phyloP scores from a whole-genome alignment of 2,113 vertebrate species.

The Tilapia sparmanii region DNA sequence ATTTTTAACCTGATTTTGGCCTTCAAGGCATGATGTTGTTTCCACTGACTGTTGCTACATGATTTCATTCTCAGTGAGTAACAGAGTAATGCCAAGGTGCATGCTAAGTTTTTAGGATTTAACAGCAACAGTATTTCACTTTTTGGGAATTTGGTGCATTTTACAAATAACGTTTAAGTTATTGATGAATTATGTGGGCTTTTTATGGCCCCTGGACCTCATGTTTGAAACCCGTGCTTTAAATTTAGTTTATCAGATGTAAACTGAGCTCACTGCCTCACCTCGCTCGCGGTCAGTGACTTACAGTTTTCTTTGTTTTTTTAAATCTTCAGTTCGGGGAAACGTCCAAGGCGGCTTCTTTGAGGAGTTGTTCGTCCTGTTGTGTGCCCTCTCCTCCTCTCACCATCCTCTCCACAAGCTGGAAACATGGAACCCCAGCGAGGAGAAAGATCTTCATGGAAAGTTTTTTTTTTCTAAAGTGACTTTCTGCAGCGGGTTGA shows the following conservation, averaged over 20 bases:
- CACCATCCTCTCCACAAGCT: neutral
- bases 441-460: neutral
- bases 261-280: neutral
- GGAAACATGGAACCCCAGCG: neutral
- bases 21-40: too few species aligned
- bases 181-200: neutral
- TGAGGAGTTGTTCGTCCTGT: neutral
- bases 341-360: neutral
- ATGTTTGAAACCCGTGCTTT: accelerated
- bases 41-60: too few species aligned
- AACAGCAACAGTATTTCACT: neutral
- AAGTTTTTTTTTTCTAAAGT: neutral
- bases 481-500: neutral
- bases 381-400: neutral
- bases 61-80: too few species aligned
- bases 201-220: neutral
- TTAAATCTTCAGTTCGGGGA: slow-evolving; percentile 1
- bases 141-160: neutral
- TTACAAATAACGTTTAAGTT: neutral
- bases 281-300: neutral
- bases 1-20: neutral
- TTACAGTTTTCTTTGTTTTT: neutral
- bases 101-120: neutral
- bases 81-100: too few species aligned
- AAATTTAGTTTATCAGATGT: neutral